phyloP scores from a whole-genome alignment of 2,797 vertebrate genomes.

The Chelmon rostratus region DNA sequence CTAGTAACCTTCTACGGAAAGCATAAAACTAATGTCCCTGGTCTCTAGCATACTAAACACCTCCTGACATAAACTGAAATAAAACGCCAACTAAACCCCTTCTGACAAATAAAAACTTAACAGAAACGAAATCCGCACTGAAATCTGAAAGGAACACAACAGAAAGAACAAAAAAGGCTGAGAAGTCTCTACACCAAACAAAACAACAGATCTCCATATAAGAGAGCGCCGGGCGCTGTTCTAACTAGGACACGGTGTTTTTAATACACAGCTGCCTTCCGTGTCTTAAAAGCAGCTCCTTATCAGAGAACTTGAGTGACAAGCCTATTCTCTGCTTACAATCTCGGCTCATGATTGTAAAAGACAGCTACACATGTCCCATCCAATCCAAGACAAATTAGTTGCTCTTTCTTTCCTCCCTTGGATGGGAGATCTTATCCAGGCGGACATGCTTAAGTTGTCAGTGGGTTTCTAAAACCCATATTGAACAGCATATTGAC shows the following conservation, averaged over 20 bases:
- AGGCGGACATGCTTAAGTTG: conserved; percentile 82
- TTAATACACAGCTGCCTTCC: conserved; percentile 58
- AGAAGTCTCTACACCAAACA: conserved; percentile 37
- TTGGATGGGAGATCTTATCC: conserved; percentile 81
- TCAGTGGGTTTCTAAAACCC: conserved; percentile 81
- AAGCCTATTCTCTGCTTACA: conserved; percentile 80
- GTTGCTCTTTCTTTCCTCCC: conserved; percentile 71
- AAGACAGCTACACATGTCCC: conserved; percentile 84
- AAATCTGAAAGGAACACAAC: conserved; percentile 42
- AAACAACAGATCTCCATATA: conserved; percentile 40
- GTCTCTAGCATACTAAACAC: conserved; percentile 60
- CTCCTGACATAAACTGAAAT: conserved; percentile 51
- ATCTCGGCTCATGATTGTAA: conserved; percentile 76
- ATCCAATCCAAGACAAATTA: conserved; percentile 81
- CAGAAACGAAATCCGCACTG: conserved; percentile 28
- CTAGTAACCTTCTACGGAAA: conserved; percentile 49
- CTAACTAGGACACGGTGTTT: conserved; percentile 59
- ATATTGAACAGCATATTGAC: conserved; percentile 85
- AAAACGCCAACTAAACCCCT: conserved; percentile 40
- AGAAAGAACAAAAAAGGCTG: conserved; percentile 18
- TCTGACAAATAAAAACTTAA: conserved; percentile 27
- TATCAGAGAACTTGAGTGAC: conserved; percentile 78
- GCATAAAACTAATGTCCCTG: conserved; percentile 51
- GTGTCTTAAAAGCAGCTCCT: conserved; percentile 73
- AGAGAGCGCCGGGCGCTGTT: conserved; percentile 27